phyloP scores from a whole-genome alignment of 2,113 vertebrate genomes.

The Murina feae region DNA sequence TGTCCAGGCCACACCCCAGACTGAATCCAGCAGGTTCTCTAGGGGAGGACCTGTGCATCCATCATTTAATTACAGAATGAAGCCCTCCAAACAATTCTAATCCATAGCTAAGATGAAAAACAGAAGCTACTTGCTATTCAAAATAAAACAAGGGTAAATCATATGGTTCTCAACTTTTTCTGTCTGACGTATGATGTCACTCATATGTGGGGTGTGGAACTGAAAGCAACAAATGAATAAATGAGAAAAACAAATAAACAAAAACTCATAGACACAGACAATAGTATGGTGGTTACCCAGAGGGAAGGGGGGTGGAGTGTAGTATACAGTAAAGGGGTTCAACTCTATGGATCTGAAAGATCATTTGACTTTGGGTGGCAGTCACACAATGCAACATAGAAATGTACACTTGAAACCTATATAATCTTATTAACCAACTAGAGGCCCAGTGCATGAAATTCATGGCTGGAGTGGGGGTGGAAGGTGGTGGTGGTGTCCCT shows the following conservation, averaged over 20 bases:
- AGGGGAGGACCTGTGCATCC: rapidly evolving
- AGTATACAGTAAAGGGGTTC: background rate
- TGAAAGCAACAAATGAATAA: background rate
- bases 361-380: background rate
- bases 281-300: background rate
- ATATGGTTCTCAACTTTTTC: background rate
- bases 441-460: too few species aligned
- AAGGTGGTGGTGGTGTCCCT: too few species aligned
- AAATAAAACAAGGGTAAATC: background rate
- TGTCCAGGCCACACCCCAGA: background rate
- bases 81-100: background rate
- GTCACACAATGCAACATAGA: background rate
- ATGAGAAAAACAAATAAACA: background rate
- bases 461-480: too few species aligned
- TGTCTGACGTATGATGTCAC: background rate
- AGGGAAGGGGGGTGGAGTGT: background rate
- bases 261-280: background rate
- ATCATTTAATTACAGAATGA: background rate
- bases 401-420: background rate
- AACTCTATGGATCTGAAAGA: background rate
- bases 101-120: background rate
- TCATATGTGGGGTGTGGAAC: background rate
- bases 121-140: background rate
- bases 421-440: background rate
- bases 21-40: background rate